Percentiles rank a stretch among this genome's conserved stretches.
These are phyloP conservation scores for Synergus laeviventris DNA, from an alignment of 2,888 invertebrate genomes.

Conservation along the genomic window DNA sequence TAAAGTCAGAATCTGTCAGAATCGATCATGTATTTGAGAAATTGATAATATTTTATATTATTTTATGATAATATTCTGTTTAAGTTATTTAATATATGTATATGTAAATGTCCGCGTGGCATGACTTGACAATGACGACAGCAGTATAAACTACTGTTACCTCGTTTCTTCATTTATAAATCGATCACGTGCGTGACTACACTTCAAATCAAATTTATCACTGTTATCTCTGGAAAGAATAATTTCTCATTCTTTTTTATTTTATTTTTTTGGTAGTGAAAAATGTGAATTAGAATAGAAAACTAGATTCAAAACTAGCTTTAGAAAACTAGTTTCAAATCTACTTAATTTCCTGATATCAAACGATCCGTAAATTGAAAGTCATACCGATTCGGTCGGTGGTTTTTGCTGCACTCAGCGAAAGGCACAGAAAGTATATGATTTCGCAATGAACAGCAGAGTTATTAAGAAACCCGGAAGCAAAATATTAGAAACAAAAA, in stretches of 20 bases:
- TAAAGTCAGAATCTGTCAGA: no score
- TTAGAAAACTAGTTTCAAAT: background rate
- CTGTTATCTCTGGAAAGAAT: background rate
- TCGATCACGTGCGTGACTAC: background rate
- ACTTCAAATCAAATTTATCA: background rate
- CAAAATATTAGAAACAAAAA: background rate
- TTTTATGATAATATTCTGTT: background rate
- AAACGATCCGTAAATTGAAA: conserved; percentile 22
- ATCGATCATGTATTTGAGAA: no score
- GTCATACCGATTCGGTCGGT: conserved; percentile 12
- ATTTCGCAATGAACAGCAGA: background rate
- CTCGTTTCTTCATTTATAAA: background rate
- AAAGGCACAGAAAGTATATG: background rate
- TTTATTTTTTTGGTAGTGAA: background rate
- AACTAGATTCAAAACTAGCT: no score
- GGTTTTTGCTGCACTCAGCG: conserved; percentile 9
- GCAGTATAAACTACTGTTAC: background rate
- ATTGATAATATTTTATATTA: no score
- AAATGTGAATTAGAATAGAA: background rate
- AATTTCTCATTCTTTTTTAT: background rate
- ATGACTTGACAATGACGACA: background rate
- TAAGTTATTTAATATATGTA: background rate
- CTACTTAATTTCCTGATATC: background rate
- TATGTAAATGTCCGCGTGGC: background rate
- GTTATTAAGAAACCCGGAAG: background rate